phyloP scores from a whole-genome alignment of 2,113 vertebrate species.

The Accipiter virgatus region DNA sequence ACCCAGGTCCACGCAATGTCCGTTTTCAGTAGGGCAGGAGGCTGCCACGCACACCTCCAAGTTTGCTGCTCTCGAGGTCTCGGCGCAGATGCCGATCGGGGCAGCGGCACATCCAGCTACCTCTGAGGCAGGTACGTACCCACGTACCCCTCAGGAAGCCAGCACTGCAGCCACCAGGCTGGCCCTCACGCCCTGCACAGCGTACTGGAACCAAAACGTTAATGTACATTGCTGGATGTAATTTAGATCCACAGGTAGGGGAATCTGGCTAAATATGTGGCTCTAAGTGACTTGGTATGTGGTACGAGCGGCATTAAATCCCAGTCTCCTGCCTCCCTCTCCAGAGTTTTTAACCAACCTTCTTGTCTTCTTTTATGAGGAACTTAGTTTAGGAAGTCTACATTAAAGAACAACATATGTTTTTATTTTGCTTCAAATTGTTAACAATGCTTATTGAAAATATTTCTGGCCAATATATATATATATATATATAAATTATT shows the following conservation, averaged over 20 bases:
- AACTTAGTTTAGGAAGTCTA: not conserved
- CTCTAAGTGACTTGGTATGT: not conserved
- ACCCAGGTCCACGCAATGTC: not conserved
- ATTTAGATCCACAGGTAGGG: not conserved
- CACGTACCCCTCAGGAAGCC: not conserved
- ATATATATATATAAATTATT: not conserved
- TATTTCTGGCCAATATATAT: not conserved
- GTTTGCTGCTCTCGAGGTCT: not conserved
- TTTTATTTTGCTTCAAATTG: not conserved
- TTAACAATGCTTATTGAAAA: not conserved
- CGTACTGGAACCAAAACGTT: not conserved
- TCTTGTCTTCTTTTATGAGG: not conserved
- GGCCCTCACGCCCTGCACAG: not conserved
- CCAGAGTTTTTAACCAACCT: not conserved
- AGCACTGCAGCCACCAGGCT: not conserved
- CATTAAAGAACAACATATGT: not conserved
- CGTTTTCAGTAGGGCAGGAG: not conserved
- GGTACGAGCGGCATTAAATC: not conserved
- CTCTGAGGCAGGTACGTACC: not conserved
- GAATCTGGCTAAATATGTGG: not conserved
- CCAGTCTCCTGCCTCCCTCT: not conserved
- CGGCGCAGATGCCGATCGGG: fast-evolving
- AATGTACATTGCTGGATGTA: too few relatives aligned
- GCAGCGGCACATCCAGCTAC: not conserved
- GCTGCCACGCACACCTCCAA: not conserved